Conservation (phyloP, 2,888 invertebrate genomes). For the Himalopsyche japonica region DNA sequence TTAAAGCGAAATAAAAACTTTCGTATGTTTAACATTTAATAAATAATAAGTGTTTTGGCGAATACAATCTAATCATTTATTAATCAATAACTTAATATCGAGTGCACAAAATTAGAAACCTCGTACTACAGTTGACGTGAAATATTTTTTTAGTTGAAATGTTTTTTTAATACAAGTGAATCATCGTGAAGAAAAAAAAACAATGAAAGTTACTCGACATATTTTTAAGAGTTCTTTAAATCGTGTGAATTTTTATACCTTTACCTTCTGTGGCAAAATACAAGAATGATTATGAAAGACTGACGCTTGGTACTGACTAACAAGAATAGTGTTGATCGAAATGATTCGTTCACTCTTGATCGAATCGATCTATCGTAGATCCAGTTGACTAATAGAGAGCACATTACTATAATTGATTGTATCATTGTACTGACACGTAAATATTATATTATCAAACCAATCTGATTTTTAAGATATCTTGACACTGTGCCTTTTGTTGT, state of each 20-base stretch:
- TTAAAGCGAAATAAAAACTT: too few relatives aligned
- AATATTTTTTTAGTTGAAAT: too few relatives aligned
- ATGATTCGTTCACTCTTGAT: background rate
- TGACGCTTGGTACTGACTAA: background rate
- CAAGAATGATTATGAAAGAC: slow-evolving; percentile 29
- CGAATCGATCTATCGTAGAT: background rate
- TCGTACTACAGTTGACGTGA: too few relatives aligned
- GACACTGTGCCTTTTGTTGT: slow-evolving; percentile 19
- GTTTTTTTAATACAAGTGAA: too few relatives aligned
- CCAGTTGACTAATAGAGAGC: background rate
- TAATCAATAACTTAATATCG: too few relatives aligned
- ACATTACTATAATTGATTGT: background rate
- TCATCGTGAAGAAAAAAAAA: background rate
- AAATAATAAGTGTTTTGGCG: too few relatives aligned
- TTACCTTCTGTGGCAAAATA: background rate
- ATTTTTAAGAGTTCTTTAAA: background rate
- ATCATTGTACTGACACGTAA: background rate
- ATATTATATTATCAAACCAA: background rate
- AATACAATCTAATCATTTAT: too few relatives aligned
- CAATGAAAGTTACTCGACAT: background rate
- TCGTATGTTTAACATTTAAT: too few relatives aligned
- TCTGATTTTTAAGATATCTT: background rate
- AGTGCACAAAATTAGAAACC: too few relatives aligned
- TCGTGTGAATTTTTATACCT: background rate
- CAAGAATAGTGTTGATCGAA: background rate